Evolutionary conservation across 2,797 vertebrate species (phyloP).

Genomic region (Muraenolepis orangiensis): DNA sequence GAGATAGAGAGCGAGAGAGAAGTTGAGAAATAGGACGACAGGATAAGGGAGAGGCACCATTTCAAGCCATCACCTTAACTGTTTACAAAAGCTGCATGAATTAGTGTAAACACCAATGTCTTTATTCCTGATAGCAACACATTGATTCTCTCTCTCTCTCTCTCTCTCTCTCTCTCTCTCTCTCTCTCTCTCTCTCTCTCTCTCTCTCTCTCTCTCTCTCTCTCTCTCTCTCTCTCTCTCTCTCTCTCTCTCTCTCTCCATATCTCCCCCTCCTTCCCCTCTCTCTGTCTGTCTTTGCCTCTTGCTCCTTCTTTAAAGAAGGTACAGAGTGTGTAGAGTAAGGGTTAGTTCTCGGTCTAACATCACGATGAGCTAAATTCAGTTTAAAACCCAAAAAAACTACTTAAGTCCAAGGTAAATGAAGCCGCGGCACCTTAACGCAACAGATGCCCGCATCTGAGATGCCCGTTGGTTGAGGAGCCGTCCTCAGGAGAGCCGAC

Average conservation of each 20-base stretch:
- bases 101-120: conserved; percentile 46
- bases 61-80: conserved; percentile 57
- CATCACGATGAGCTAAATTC: neutral
- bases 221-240: neutral
- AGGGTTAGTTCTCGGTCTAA: too few relatives aligned
- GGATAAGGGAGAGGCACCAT: conserved; percentile 40
- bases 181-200: neutral
- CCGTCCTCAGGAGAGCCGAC: conserved; percentile 21
- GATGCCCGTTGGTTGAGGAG: conserved; percentile 13
- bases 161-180: conserved; percentile 4
- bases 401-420: neutral
- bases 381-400: too few relatives aligned
- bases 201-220: neutral
- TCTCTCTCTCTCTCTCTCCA: conserved; percentile 5
- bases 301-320: neutral
- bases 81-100: conserved; percentile 64
- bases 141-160: conserved; percentile 3
- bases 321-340: neutral
- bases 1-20: neutral
- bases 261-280: too few relatives aligned
- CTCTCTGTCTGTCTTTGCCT: neutral
- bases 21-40: neutral
- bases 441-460: too few relatives aligned
- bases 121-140: conserved; percentile 37
- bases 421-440: neutral